Conservation (phyloP, 2,888 invertebrate genomes). For the Leptopilina drosophilae region DNA sequence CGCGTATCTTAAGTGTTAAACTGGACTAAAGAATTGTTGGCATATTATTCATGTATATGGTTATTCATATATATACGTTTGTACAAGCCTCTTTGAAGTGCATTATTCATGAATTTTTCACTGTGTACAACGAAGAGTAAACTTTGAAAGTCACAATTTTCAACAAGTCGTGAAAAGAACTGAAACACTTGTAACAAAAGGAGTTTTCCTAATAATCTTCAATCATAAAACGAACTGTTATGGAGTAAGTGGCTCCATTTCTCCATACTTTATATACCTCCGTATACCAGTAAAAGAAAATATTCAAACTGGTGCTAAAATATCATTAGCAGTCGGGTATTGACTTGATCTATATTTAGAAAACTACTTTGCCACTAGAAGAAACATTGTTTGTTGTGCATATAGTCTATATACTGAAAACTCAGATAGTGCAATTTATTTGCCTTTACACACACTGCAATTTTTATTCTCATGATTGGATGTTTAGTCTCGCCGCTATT, state of each 20-base stretch:
- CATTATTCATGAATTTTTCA: slow-evolving; percentile 40
- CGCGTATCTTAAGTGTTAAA: slow-evolving; percentile 60
- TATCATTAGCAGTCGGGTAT: neutral
- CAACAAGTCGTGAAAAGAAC: slow-evolving; percentile 23
- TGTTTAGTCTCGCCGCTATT: neutral
- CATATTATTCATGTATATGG: neutral
- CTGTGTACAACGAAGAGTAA: slow-evolving; percentile 34
- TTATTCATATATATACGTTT: neutral
- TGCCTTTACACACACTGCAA: neutral
- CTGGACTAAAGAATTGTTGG: neutral
- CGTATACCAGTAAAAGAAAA: slow-evolving; percentile 17
- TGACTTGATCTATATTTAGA: slow-evolving; percentile 12
- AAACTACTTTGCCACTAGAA: neutral
- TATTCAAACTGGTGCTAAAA: slow-evolving; percentile 29
- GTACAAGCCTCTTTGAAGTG: slow-evolving; percentile 7
- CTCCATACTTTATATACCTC: neutral
- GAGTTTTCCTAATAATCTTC: slow-evolving; percentile 27
- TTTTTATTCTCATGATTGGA: neutral
- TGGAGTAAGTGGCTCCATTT: slow-evolving; percentile 28
- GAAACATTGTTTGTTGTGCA: neutral
- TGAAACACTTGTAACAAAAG: slow-evolving; percentile 16
- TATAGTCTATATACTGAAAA: neutral
- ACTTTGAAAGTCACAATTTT: slow-evolving; percentile 27
- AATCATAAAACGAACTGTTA: slow-evolving; percentile 26
- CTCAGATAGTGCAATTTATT: neutral